Conservation (phyloP, 2,888 invertebrate genomes). For the Peribatodes rhomboidaria region DNA sequence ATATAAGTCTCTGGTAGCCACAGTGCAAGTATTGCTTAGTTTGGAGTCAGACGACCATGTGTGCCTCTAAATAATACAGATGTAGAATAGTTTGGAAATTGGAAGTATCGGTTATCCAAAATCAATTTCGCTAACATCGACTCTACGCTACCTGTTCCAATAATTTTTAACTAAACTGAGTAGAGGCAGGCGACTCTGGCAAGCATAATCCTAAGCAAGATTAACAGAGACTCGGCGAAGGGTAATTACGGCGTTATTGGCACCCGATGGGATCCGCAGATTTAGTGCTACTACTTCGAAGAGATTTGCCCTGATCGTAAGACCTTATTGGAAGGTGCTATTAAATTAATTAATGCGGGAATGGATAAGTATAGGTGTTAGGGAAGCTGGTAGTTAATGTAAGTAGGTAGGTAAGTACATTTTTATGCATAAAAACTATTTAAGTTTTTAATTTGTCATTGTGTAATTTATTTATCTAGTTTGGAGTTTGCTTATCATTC, state of each 20-base stretch:
- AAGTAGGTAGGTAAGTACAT: too few species aligned
- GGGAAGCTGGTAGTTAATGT: neutral
- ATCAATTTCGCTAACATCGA: too few species aligned
- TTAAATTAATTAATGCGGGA: conserved; percentile 28
- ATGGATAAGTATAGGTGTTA: neutral
- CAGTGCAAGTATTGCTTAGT: too few species aligned
- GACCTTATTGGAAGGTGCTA: conserved; percentile 24
- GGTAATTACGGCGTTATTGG: conserved; percentile 83
- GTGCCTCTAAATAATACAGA: too few species aligned
- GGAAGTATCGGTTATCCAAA: too few species aligned
- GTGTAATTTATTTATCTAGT: too few species aligned
- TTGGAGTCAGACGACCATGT: too few species aligned
- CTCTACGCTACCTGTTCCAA: conserved; percentile 20
- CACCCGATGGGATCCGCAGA: conserved; percentile 69
- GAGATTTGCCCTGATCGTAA: conserved; percentile 41
- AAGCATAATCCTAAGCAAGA: conserved; percentile 49
- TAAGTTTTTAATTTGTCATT: too few species aligned
- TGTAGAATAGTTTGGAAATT: too few species aligned
- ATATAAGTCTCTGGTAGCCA: too few species aligned
- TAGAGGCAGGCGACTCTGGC: conserved; percentile 19
- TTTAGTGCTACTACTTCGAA: conserved; percentile 62
- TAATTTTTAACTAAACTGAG: conserved; percentile 41
- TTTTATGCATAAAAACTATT: too few species aligned
- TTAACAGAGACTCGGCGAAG: conserved; percentile 64
- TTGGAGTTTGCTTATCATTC: too few species aligned